phyloP scores from a whole-genome alignment of 2,113 vertebrate genomes.

The Macheiramphus alcinus region DNA sequence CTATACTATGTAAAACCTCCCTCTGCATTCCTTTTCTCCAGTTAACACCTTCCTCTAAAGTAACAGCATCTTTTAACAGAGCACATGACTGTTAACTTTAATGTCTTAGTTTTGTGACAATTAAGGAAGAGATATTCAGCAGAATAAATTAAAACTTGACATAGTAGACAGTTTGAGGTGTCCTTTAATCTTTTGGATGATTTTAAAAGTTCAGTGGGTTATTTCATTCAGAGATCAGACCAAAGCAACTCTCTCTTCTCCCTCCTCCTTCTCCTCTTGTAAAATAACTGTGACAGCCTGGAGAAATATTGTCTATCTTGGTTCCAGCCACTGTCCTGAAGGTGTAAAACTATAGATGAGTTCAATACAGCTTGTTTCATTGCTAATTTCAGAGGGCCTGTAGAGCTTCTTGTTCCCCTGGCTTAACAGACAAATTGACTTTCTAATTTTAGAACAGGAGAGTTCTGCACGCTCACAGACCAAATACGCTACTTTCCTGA shows the following conservation, averaged over 20 bases:
- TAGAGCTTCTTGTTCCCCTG: constrained; percentile 11
- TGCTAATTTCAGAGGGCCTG: constrained; percentile 50
- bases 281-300: background rate
- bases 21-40: background rate
- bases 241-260: background rate
- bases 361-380: background rate
- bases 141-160: constrained; percentile 25
- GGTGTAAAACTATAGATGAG: background rate
- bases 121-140: background rate
- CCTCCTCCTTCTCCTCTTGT: background rate
- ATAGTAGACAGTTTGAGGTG: background rate
- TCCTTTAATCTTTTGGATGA: constrained; percentile 1
- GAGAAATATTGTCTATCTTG: background rate
- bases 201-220: background rate
- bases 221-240: constrained; percentile 1
- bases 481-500: background rate
- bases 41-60: background rate
- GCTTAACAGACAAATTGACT: constrained; percentile 58
- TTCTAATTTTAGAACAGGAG: constrained; percentile 57
- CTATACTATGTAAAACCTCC: background rate
- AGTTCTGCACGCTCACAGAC: background rate
- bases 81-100: background rate
- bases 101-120: background rate
- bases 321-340: background rate
- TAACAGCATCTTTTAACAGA: background rate